Evolutionary conservation across 2,888 invertebrate species (phyloP), one percentile per base, ranked within the genome.

Genomic region (Tenthredo notha): DNA sequence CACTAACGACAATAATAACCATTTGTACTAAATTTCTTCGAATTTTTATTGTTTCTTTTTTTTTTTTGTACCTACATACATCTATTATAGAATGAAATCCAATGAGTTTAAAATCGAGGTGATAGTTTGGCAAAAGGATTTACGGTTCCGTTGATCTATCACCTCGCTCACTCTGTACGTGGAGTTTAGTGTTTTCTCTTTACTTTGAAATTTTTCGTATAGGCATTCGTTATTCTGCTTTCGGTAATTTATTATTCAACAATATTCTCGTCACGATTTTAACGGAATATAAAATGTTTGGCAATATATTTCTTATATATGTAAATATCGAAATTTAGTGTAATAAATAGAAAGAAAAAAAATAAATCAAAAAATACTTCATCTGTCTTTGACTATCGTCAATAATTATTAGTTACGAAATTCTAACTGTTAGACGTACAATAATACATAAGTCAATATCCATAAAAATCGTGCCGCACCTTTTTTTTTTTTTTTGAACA

Each of bases 1-100:
- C 88, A 90, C 89, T 91, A 91, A 91, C 89, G 90, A 89, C 89
- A 89, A 89, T 88, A 88, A 89, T 90, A 88, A 88, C 67, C 70
- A 43, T 82, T 88, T 85, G 77, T 89, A 88, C 89, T 88, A 89
- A 89, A 87, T 25, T 37, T 37, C 40, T 43, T 77, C 21, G 12
- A 74, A 3, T 1, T 74, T 74, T 74, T 74, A 40, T 74, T 33
- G 10, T 54, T 18, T 50, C 10, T n/a, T 37, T 7, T 37, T 37
- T 33, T 4, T 33, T 33, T 33, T 4, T 65, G 15, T 29, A 29
- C 25, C 3, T 61, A 25, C 33, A 33, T 58, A 61, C 47, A 18
- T n/a, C 18, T 50, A 10, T 61, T n/a, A n/a, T n/a, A n/a, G n/a
- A 61, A 25, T 25, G 54, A 5, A 2, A 12, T 21, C 2, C 61